Conservation (phyloP, 2,888 invertebrate genomes). For the Drosophila anomalata region DNA sequence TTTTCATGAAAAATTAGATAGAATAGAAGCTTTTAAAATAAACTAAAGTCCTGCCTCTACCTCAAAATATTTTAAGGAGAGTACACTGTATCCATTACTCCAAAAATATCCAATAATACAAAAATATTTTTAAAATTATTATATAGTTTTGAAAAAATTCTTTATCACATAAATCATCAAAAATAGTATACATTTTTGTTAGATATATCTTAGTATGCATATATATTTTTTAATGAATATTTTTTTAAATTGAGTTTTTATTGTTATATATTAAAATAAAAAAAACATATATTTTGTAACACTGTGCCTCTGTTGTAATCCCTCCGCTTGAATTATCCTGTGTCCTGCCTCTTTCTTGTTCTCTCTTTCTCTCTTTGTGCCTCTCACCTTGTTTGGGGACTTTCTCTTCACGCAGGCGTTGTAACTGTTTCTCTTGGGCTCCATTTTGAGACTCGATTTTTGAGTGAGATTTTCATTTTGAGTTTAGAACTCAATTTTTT, state of each 20-base stretch:
- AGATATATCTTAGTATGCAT: too few species aligned
- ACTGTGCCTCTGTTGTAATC: constrained; percentile 28
- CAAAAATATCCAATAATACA: too few species aligned
- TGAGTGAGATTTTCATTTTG: constrained; percentile 15
- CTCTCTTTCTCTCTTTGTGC: not conserved
- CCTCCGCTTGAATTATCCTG: constrained; percentile 22
- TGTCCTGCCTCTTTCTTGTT: not conserved
- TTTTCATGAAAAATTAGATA: too few species aligned
- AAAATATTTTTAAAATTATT: too few species aligned
- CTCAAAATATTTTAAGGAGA: too few species aligned
- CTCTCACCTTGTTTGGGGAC: not conserved
- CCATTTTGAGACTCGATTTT: not conserved
- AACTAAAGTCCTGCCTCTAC: too few species aligned
- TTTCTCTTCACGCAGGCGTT: constrained; percentile 28
- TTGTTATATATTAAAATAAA: not conserved
- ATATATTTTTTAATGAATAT: not conserved
- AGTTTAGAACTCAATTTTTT: constrained; percentile 10
- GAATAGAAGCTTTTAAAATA: too few species aligned
- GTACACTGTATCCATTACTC: too few species aligned
- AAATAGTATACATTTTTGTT: too few species aligned
- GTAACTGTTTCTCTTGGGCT: not conserved
- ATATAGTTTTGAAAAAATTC: too few species aligned
- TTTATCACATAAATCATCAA: too few species aligned
- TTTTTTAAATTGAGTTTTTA: not conserved
- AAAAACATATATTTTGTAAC: not conserved